Evolutionary conservation across 2,888 invertebrate genomes (phyloP), one percentile per base, ranked within the genome.

Genomic region (Hipparchia sbordonii): DNA sequence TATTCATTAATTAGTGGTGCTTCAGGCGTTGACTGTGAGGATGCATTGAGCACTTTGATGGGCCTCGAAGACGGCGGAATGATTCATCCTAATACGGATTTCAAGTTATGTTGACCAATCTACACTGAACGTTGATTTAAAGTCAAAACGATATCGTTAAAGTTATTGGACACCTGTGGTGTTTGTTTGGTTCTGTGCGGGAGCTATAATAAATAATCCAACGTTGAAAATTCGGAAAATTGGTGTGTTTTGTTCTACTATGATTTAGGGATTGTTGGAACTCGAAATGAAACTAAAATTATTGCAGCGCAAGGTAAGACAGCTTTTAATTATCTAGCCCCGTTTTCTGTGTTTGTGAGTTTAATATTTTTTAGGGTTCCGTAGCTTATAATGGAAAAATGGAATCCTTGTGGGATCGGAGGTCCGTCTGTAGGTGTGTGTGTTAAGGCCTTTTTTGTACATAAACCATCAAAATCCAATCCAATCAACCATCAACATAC

Each of bases 21-120:
- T 23, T 46, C 9, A 70, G 61, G 7, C 3, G 48, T 48, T 57
- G 46, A 52, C 39, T 61, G 67, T 61, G 67, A 72, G 67, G 39
- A 72, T 72, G 57, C 56, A 56, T 68, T 61, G 71, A 73, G 59
- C 71, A 46, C 63, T 60, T 63, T 69, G 71, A 71, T 59, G 68
- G 66, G 48, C 66, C 67, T 72, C 52, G 57, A 60, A 69, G 69
- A 74, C 56, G 69, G 23, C 59, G 72, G 62, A 72, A 76, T 76
- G 76, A 71, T 74, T 74, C 72, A 76, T 72, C 74, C 66, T 67
- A 48, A 76, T 67, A 69, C 62, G 63, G 74, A 71, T 33, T 13
- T 67, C 45, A 71, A 71, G 69, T 65, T 69, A 74, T 71, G 69
- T 68, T 60, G 68, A 33, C 60, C 56, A 9, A 51, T 60, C 23